Evolutionary conservation across 1,140 invertebrate genomes (phyloP).

Genomic region (Hyles euphorbiae): DNA sequence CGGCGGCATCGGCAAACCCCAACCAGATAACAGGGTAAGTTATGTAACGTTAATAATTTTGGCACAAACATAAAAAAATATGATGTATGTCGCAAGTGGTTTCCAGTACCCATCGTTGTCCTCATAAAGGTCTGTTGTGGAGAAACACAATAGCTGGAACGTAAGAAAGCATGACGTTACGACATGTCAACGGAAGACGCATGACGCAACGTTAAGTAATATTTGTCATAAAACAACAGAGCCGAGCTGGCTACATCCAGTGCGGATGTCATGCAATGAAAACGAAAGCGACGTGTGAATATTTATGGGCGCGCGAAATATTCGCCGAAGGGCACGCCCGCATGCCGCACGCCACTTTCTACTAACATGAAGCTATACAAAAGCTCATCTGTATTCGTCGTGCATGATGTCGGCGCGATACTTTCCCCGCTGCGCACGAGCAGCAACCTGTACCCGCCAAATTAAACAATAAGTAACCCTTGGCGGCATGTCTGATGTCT

Average conservation of each 20-base stretch:
- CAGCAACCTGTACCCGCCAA: slow-evolving; percentile 12
- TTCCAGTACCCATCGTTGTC: not conserved
- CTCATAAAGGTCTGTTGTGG: slow-evolving; percentile 1
- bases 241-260: slow-evolving; percentile 27
- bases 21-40: slow-evolving; percentile 85
- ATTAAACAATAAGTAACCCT: slow-evolving; percentile 38
- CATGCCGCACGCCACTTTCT: slow-evolving; percentile 53
- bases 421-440: slow-evolving; percentile 45
- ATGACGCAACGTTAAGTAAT: slow-evolving; percentile 57
- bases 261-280: slow-evolving; percentile 55
- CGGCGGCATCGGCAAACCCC: slow-evolving; percentile 86
- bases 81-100: too few species aligned
- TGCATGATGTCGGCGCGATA: slow-evolving; percentile 48
- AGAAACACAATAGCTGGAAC: slow-evolving; percentile 19
- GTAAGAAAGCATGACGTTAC: slow-evolving; percentile 36
- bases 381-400: slow-evolving; percentile 68
- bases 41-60: too few species aligned
- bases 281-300: slow-evolving; percentile 64
- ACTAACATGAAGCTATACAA: slow-evolving; percentile 46
- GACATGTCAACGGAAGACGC: slow-evolving; percentile 28
- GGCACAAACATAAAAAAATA: too few species aligned
- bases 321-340: slow-evolving; percentile 68
- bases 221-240: slow-evolving; percentile 41
- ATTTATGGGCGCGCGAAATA: slow-evolving; percentile 64
- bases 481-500: slow-evolving; percentile 33